A percentile compares a stretch with the other conserved stretches of the same genome.
These are phyloP conservation scores for Contarinia nasturtii DNA, from an alignment of 1,140 invertebrate species.

Conservation along the genomic window DNA sequence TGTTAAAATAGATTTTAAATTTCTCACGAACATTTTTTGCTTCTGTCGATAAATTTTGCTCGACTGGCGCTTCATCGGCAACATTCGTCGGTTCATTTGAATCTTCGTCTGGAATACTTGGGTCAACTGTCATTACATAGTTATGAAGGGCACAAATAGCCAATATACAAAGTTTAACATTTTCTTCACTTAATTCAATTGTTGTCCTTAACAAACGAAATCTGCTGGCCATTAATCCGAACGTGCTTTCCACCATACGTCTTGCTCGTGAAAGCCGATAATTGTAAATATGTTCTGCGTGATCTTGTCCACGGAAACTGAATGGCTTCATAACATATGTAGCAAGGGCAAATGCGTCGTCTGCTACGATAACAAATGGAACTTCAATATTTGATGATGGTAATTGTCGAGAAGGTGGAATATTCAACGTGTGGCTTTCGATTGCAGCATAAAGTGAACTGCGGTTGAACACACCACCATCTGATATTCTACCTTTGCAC, in stretches of 20 bases:
- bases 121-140: slow-evolving; percentile 9
- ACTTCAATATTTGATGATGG: slow-evolving; percentile 9
- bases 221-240: slow-evolving; percentile 23
- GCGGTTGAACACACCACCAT: slow-evolving; percentile 23
- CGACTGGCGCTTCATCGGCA: too few species aligned
- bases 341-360: slow-evolving; percentile 28
- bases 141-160: slow-evolving; percentile 16
- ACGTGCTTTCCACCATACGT: slow-evolving; percentile 27
- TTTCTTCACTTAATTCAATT: slow-evolving; percentile 13
- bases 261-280: slow-evolving; percentile 15
- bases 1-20: too few species aligned
- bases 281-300: slow-evolving; percentile 20
- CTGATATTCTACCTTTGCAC: slow-evolving; percentile 20
- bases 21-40: too few species aligned
- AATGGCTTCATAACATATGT: slow-evolving; percentile 26
- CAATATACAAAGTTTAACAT: slow-evolving; percentile 10
- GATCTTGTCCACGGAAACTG: slow-evolving; percentile 10
- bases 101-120: too few species aligned
- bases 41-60: too few species aligned
- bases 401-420: slow-evolving; percentile 13
- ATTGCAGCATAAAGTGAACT: not conserved
- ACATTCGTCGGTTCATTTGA: too few species aligned
- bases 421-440: slow-evolving; percentile 6
- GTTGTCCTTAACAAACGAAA: slow-evolving; percentile 24
- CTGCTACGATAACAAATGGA: slow-evolving; percentile 24